These are phyloP conservation scores for Sylvicola fuscatus DNA, from an alignment of 2,888 invertebrate species.

Conservation along the genomic window DNA sequence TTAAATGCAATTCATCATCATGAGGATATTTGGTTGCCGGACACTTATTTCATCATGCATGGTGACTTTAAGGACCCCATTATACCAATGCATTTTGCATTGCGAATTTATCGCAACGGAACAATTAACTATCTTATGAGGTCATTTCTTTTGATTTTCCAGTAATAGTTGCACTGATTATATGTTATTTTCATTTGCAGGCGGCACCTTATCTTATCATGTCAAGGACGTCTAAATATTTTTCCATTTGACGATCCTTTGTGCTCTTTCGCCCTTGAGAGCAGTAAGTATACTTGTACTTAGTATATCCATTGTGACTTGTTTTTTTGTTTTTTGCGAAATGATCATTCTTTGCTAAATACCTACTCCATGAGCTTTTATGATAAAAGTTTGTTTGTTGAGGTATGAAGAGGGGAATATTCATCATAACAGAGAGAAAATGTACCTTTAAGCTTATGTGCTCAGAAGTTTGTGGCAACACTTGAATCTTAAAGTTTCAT, in stretches of 20 bases:
- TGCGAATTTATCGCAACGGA: conserved; percentile 81
- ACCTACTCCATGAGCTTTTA: too few relatives aligned
- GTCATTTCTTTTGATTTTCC: too few relatives aligned
- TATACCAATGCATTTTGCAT: conserved; percentile 81
- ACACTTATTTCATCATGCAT: conserved; percentile 92
- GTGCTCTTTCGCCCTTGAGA: conserved; percentile 91
- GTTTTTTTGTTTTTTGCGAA: too few relatives aligned
- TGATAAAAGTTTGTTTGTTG: too few relatives aligned
- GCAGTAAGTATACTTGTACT: conserved; percentile 51
- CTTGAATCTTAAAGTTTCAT: too few relatives aligned
- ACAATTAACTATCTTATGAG: conserved; percentile 88
- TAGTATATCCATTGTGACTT: not conserved
- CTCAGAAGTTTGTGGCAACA: too few relatives aligned
- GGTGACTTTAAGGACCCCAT: conserved; percentile 90
- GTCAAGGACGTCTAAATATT: conserved; percentile 83
- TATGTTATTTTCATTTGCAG: conserved; percentile 22
- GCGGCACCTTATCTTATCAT: conserved; percentile 78
- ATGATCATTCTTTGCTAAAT: too few relatives aligned
- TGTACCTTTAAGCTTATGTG: too few relatives aligned
- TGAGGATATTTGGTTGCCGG: conserved; percentile 82
- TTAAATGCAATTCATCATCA: conserved; percentile 86
- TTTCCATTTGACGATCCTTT: conserved; percentile 91
- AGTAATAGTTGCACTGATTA: too few relatives aligned
- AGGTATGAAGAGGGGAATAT: too few relatives aligned
- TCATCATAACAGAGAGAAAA: too few relatives aligned